Base-by-base conservation (phyloP, 2,797 vertebrate species). In the Chromobotia macracanthus region DNA sequence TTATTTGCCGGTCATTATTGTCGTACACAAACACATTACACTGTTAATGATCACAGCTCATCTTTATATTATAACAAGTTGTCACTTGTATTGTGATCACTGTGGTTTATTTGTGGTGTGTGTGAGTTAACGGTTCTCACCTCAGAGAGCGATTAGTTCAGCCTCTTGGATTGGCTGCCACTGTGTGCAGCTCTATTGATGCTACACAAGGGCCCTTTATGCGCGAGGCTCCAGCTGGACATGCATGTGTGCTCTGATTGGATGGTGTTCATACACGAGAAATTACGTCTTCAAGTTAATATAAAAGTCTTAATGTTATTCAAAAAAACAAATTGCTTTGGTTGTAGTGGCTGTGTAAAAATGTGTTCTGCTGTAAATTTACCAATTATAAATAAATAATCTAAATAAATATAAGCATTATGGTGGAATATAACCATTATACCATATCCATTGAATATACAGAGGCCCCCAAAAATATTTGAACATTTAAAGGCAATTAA, bases 181-280 rank as follows among this genome's bases (percentile, higher is more conserved):
- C 68, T 13, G 31, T 44, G 38, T 41, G 41, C 28, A 51, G 72
- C 69, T 68, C 79, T 75, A 67, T 67, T 80, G 64, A 70, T 63
- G 61, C 64, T 68, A 80, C 65, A 80, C 72, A 80, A 75, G 79
- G 79, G 28, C 46, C 56, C 65, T 70, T 80, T 60, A 74, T 80
- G 53, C 55, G 19, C 16, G 28, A 61, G 65, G 55, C 46, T 50
- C 46, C 65, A 53, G 64, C 66, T 80, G 64, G 53, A 75, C 53
- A 0, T 46, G 38, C 46, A 51, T 19, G 21, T 60, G 18, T 53
- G 55, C 25, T 51, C 35, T 69, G 65, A 69, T 80, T 80, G 55
- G 66, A 18, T 41, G 56, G 28, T 21, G 35, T n/a, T 21, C 31
- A 12, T 51, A 38, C 38, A 38, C 53, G 3, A 58, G 55, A 51